phyloP scores from a whole-genome alignment of 2,113 vertebrate genomes.

The Struthidea cinerea region DNA sequence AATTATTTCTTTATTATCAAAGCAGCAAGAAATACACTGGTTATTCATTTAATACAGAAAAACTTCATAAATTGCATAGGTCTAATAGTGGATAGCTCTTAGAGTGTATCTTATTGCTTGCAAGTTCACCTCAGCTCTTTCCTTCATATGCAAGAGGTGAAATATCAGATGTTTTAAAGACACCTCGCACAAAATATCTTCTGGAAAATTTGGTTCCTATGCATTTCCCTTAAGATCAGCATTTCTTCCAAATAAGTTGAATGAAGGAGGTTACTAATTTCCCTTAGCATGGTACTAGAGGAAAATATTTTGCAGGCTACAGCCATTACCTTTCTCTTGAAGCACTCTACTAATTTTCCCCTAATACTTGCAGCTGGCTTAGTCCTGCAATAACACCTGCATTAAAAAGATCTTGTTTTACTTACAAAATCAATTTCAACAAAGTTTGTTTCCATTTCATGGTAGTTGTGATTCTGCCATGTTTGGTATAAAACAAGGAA shows the following conservation, averaged over 20 bases:
- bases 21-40: not conserved
- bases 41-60: not conserved
- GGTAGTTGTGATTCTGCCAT: not conserved
- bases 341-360: not conserved
- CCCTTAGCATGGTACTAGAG: not conserved
- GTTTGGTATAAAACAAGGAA: not conserved
- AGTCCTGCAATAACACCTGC: not conserved
- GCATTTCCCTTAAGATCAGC: not conserved
- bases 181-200: fast-evolving
- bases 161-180: not conserved
- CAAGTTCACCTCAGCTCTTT: not conserved
- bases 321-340: not conserved
- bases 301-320: not conserved
- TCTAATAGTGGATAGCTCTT: not conserved
- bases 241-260: not conserved
- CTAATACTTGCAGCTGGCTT: not conserved
- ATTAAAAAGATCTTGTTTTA: not conserved
- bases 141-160: not conserved
- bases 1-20: not conserved
- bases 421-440: not conserved
- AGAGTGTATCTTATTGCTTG: not conserved
- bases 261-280: not conserved
- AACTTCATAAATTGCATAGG: not conserved
- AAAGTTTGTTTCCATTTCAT: not conserved
- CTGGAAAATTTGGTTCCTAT: not conserved